Percentiles rank a stretch among this genome's conserved stretches.
These are phyloP conservation scores for Pygmarrhopalites habei DNA, from an alignment of 1,140 invertebrate species.

Conservation along the genomic window DNA sequence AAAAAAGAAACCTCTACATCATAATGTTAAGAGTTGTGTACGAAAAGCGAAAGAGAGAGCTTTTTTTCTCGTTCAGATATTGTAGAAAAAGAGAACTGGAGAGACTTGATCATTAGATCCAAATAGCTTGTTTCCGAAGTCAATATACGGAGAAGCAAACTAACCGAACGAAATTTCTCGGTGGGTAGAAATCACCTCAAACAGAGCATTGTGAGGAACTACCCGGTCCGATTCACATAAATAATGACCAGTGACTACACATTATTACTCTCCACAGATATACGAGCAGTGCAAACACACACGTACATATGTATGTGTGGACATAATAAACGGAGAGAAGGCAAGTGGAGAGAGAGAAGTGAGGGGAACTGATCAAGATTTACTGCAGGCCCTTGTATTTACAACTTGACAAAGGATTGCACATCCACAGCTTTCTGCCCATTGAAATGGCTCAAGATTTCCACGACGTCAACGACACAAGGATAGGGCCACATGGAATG, in stretches of 20 bases:
- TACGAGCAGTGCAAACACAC: too few species aligned
- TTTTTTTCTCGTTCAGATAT: too few species aligned
- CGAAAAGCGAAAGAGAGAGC: too few species aligned
- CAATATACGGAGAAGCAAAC: conserved; percentile 10
- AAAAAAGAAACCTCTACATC: too few species aligned
- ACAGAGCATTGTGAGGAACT: neutral
- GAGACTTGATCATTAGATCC: conserved; percentile 6
- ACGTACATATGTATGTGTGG: too few species aligned
- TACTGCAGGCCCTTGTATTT: conserved; percentile 8
- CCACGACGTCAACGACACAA: neutral
- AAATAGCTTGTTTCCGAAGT: conserved; percentile 7
- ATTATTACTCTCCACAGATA: too few species aligned
- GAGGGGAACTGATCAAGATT: conserved; percentile 2
- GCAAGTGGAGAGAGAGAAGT: neutral
- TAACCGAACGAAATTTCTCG: conserved; percentile 1
- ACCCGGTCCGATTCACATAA: too few species aligned
- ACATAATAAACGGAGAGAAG: too few species aligned
- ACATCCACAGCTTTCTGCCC: neutral
- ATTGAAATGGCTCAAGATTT: conserved; percentile 1
- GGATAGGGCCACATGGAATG: neutral
- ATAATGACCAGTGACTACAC: too few species aligned
- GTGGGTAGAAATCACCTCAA: conserved; percentile 5
- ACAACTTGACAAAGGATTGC: conserved; percentile 10
- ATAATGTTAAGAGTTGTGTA: too few species aligned
- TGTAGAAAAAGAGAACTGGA: neutral